Evolutionary conservation across 2,797 vertebrate species (phyloP), one percentile per base, ranked within the genome.

Genomic region (Silurus aristotelis): DNA sequence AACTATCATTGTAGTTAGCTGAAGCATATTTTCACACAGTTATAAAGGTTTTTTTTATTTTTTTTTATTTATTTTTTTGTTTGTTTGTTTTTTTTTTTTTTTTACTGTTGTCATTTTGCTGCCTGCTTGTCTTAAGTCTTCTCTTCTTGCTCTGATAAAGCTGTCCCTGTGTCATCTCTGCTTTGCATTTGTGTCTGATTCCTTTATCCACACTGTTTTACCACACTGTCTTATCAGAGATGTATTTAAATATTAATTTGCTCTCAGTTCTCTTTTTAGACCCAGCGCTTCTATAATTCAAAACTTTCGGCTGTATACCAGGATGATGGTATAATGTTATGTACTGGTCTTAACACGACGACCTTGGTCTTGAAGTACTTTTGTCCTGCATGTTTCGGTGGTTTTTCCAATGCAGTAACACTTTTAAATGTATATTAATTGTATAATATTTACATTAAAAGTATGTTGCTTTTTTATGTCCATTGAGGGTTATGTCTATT

Each of bases 181-280:
- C 46, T 7, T 52, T 52, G 13, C 71, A 25, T 73, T 52, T 73
- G 13, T 22, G 13, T 22, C 70, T 46, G 43, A 19, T 19, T 46
- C 80, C 61, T 15, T 19, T 22, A 22, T 52, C 20, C 60, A 77
- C 6, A 38, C 38, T 46, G 20, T 56, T 22, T 55, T 76, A 15
- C 20, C 60, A 77, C 6, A 38, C 38, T 61, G 20, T 56, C 38
- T 55, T 76, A 15, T 83, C 6, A 55, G 15, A 15, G 68, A n/a
- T 48, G 43, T 46, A 72, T 73, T 73, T 55, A 73, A 55, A 73
- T 73, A 73, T 73, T 55, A 25, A 52, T 15, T 52, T 73, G 13
- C 52, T 48, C 13, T 73, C 46, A 7, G 22, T 52, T 55, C n/a
- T 52, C 46, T 25, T 72, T 72, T 46, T 72, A 48, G n/a, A 14